Conservation (phyloP, 2,888 invertebrate species). For the Heteromurus nitidus region DNA sequence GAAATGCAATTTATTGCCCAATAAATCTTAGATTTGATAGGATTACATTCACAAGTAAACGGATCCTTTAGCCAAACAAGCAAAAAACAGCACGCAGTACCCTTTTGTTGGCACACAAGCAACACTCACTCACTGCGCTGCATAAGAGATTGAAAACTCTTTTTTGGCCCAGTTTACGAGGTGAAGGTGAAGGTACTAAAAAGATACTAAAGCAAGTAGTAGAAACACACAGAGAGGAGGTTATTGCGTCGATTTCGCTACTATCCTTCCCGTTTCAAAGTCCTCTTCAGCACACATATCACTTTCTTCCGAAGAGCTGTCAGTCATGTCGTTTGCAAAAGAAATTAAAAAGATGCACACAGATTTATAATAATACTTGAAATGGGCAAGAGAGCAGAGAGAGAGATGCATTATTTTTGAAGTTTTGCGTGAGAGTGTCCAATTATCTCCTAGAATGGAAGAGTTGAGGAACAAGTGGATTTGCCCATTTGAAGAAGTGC, state of each 20-base stretch:
- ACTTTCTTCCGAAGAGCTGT: conserved; percentile 62
- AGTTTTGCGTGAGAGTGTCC: conserved; percentile 52
- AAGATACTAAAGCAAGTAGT: conserved; percentile 1
- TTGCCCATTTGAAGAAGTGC: not conserved
- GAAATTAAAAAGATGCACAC: conserved; percentile 56
- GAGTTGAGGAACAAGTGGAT: conserved; percentile 7
- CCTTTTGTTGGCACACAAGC: not conserved
- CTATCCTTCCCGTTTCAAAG: conserved; percentile 23
- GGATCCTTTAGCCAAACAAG: not conserved
- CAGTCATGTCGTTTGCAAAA: conserved; percentile 53
- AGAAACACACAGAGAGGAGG: conserved; percentile 12
- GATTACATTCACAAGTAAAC: conserved; percentile 1
- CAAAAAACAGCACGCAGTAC: not conserved
- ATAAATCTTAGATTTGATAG: conserved; percentile 26
- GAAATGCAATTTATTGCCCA: conserved; percentile 20
- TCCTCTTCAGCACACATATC: conserved; percentile 43
- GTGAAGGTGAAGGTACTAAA: conserved; percentile 22
- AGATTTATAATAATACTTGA: conserved; percentile 35
- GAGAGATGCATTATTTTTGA: conserved; percentile 32
- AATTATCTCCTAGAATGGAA: conserved; percentile 47
- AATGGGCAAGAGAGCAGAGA: conserved; percentile 22
- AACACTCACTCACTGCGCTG: not conserved
- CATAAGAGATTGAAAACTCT: not conserved
- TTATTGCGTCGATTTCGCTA: conserved; percentile 24
- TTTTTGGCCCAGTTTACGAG: conserved; percentile 42